phyloP scores from a whole-genome alignment of 92 coral and sea anemone species.

The Paragorgia papillata region DNA sequence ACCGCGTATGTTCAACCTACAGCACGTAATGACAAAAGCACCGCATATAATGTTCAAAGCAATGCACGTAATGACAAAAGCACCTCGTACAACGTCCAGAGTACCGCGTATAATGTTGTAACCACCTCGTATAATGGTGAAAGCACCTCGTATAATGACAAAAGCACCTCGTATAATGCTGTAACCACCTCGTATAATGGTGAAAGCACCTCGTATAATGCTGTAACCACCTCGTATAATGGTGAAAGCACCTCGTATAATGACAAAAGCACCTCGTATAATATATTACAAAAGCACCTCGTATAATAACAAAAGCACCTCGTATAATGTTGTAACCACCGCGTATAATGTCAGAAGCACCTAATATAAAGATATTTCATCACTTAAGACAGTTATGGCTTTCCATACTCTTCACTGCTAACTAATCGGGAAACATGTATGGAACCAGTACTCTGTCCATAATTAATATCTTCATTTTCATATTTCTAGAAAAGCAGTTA shows the following conservation, averaged over 20 bases:
- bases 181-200: not conserved
- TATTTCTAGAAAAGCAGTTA: too few relatives aligned
- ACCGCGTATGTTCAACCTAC: not conserved
- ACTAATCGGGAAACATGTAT: too few relatives aligned
- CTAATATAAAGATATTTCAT: not conserved
- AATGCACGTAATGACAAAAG: not conserved
- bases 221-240: not conserved
- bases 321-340: too few relatives aligned
- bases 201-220: constrained; percentile 13
- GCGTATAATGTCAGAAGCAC: too few relatives aligned
- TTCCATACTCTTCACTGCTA: too few relatives aligned
- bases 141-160: constrained; percentile 28
- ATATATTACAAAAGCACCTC: not conserved
- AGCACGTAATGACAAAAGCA: not conserved
- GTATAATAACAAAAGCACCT: constrained; percentile 15
- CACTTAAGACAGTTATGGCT: too few relatives aligned
- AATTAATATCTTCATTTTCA: too few relatives aligned
- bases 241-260: constrained; percentile 18
- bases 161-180: constrained; percentile 2
- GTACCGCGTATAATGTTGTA: constrained; percentile 11
- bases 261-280: constrained; percentile 11
- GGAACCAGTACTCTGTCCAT: too few relatives aligned
- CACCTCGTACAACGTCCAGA: constrained; percentile 4
- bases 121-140: not conserved
- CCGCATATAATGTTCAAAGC: not conserved